A percentile compares a stretch with the other conserved stretches of the same genome.
These are phyloP conservation scores for Aphaenogaster rudis DNA, from an alignment of 1,140 invertebrate species.

Conservation along the genomic window DNA sequence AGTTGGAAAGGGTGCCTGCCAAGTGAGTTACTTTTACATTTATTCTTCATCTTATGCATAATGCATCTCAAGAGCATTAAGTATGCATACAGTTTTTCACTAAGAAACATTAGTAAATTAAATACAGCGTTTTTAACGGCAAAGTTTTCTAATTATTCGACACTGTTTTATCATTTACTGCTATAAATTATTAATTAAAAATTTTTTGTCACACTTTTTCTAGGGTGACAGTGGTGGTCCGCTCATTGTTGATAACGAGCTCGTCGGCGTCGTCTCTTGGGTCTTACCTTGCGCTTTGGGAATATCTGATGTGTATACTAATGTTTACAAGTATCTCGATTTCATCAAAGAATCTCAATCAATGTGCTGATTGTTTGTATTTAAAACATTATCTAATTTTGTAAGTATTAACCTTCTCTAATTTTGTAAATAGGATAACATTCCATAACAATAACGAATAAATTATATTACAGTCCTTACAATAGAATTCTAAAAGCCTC, in stretches of 20 bases:
- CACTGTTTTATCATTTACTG: background rate
- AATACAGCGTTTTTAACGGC: background rate
- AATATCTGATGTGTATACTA: slow-evolving; percentile 89
- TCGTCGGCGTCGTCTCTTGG: slow-evolving; percentile 90
- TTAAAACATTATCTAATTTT: background rate
- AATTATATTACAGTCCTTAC: background rate
- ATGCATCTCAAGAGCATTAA: background rate
- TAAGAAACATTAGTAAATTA: background rate
- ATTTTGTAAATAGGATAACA: background rate
- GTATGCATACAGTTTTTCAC: background rate
- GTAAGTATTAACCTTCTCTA: background rate
- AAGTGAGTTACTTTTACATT: slow-evolving; percentile 23
- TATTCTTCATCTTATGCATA: slow-evolving; percentile 14
- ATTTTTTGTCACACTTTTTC: slow-evolving; percentile 45
- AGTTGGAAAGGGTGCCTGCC: background rate
- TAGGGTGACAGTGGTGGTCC: slow-evolving; percentile 89
- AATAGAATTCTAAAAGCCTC: background rate
- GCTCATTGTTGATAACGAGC: slow-evolving; percentile 83
- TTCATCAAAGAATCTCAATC: slow-evolving; percentile 85
- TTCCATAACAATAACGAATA: background rate
- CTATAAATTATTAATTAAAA: slow-evolving; percentile 27
- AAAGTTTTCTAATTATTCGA: background rate
- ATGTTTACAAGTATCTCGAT: slow-evolving; percentile 84
- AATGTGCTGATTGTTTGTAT: background rate
- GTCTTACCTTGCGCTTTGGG: slow-evolving; percentile 89